phyloP scores from a whole-genome alignment of 2,888 invertebrate genomes.

The Tolmerus cingulatus region DNA sequence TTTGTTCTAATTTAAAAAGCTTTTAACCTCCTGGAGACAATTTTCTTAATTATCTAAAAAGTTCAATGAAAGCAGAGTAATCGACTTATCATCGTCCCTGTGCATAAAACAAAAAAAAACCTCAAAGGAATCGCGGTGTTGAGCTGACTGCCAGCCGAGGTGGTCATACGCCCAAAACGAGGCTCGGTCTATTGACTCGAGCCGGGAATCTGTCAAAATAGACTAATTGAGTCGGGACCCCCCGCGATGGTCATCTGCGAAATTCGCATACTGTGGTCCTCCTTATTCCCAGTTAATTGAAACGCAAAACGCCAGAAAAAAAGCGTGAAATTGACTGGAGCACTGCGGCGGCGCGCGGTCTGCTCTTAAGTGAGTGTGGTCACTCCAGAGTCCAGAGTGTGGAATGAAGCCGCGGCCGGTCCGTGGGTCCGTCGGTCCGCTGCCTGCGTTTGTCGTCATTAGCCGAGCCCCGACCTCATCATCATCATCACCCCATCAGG shows the following conservation, averaged over 20 bases:
- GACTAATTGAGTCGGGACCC: conserved; percentile 11
- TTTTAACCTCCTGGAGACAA: background rate
- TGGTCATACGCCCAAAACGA: background rate
- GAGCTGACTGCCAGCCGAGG: too few relatives aligned
- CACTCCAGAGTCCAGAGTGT: background rate
- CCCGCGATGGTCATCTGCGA: background rate
- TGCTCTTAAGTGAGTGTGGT: background rate
- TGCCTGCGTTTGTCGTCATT: background rate
- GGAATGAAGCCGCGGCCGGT: background rate
- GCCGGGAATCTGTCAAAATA: conserved; percentile 11
- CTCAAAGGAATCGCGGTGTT: background rate
- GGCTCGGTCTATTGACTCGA: background rate
- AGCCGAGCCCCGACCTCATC: conserved; percentile 6
- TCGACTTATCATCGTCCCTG: background rate
- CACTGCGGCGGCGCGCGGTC: background rate
- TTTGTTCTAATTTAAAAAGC: background rate
- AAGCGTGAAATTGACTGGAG: background rate
- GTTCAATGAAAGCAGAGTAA: background rate
- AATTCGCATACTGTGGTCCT: background rate
- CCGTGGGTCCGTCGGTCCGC: too few relatives aligned
- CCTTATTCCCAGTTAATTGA: background rate
- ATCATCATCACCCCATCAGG: conserved; percentile 15
- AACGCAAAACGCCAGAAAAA: background rate
- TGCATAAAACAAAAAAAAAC: background rate
- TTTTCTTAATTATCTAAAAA: background rate